Percentiles rank a stretch among this genome's conserved stretches.
Conservation (phyloP, 1,140 invertebrate species). For the Procambarus virginalis region DNA sequence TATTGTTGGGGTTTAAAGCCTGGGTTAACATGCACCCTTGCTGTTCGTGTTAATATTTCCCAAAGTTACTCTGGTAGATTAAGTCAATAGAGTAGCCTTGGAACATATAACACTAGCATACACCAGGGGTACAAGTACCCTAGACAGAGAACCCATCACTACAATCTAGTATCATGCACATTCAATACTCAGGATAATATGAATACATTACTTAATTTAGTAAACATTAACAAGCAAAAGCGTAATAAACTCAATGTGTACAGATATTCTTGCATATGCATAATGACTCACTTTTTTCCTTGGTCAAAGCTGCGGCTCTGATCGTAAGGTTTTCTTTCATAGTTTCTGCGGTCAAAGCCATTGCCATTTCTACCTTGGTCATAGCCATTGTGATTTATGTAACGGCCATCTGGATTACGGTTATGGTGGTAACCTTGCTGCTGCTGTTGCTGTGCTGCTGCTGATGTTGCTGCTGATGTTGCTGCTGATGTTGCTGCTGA, state of each 20-base stretch:
- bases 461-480: slow-evolving; percentile 24
- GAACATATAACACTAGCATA: no score
- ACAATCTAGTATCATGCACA: no score
- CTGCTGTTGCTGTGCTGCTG: slow-evolving; percentile 55
- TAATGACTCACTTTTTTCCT: slow-evolving; percentile 5
- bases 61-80: no score
- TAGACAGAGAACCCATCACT: no score
- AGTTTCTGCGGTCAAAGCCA: slow-evolving; percentile 22
- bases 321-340: slow-evolving; percentile 41
- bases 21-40: no score
- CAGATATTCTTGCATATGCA: neutral
- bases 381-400: slow-evolving; percentile 41
- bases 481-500: no score
- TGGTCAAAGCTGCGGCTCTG: slow-evolving; percentile 18
- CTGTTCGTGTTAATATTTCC: no score
- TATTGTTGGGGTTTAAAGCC: no score
- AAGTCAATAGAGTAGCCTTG: no score
- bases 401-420: slow-evolving; percentile 19
- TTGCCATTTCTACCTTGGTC: slow-evolving; percentile 31
- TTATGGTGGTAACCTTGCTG: slow-evolving; percentile 34
- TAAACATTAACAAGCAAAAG: neutral
- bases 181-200: no score
- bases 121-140: no score
- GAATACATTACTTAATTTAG: no score
- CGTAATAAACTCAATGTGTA: neutral